A percentile compares a stretch with the other conserved stretches of the same genome.
Evolutionary conservation across 2,888 invertebrate genomes (phyloP).

Genomic region (Coleophora flavipennella): DNA sequence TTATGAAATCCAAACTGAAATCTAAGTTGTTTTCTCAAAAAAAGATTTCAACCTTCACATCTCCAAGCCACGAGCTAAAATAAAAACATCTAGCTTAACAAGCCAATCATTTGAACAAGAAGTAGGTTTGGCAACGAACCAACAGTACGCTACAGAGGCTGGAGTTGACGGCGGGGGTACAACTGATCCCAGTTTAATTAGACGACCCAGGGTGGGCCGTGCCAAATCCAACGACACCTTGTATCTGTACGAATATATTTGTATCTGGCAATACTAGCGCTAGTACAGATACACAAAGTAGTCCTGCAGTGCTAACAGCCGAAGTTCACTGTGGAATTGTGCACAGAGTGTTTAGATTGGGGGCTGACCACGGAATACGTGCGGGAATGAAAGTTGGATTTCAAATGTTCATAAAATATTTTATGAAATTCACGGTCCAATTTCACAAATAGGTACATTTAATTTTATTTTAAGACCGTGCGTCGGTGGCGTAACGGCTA

Average conservation of each 20-base stretch:
- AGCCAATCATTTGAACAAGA: constrained; percentile 51
- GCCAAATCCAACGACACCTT: constrained; percentile 30
- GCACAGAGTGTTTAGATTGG: not conserved
- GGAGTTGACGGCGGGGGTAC: constrained; percentile 28
- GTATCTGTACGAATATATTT: constrained; percentile 12
- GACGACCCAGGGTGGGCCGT: constrained; percentile 21
- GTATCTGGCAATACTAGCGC: constrained; percentile 14
- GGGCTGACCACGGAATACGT: not conserved
- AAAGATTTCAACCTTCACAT: not conserved
- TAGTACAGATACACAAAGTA: not conserved
- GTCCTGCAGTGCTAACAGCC: not conserved
- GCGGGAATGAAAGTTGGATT: not conserved
- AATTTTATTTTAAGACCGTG: no score
- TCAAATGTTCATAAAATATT: no score
- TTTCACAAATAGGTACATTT: no score
- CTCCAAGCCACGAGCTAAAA: constrained; percentile 5
- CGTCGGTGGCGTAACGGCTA: no score
- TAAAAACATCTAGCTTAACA: constrained; percentile 46
- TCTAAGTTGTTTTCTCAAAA: not conserved
- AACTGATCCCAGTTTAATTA: constrained; percentile 59
- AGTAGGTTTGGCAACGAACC: constrained; percentile 52
- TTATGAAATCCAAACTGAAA: no score
- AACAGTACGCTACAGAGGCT: constrained; percentile 40
- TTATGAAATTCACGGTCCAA: no score
- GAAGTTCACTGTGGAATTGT: not conserved